phyloP scores from a whole-genome alignment of 2,113 vertebrate genomes.

The Mormyrus iriodes region DNA sequence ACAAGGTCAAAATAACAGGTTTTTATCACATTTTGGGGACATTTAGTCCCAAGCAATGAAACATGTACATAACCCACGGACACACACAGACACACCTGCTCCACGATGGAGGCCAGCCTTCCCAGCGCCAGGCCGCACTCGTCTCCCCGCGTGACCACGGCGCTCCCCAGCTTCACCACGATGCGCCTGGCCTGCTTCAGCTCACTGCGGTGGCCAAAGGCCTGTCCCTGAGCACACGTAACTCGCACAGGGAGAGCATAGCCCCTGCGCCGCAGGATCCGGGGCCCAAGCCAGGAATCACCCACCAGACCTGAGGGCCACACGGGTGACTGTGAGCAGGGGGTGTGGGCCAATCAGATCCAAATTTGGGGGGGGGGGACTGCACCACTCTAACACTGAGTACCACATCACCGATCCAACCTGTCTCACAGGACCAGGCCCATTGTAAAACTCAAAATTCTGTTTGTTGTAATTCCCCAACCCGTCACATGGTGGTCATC shows the following conservation, averaged over 20 bases:
- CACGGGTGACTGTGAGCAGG: neutral
- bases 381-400: neutral
- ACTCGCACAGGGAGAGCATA: neutral
- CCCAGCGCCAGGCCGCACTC: slow-evolving; percentile 93
- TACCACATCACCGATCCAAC: neutral
- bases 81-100: slow-evolving; percentile 70
- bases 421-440: neutral
- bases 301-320: neutral
- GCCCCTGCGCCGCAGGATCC: neutral
- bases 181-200: slow-evolving; percentile 89
- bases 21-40: no score
- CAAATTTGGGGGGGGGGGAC: neutral
- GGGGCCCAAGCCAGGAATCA: neutral
- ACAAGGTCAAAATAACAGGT: no score
- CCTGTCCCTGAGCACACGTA: slow-evolving; percentile 44
- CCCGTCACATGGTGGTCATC: no score
- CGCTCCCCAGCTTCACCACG: slow-evolving; percentile 93
- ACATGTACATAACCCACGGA: no score
- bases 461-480: neutral
- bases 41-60: no score
- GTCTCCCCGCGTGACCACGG: slow-evolving; percentile 94
- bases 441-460: neutral
- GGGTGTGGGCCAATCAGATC: neutral
- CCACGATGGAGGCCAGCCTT: slow-evolving; percentile 91
- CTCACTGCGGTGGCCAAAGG: slow-evolving; percentile 87